Evolutionary conservation across 2,888 invertebrate species (phyloP).

Genomic region (Lordiphosa fenestrarum): DNA sequence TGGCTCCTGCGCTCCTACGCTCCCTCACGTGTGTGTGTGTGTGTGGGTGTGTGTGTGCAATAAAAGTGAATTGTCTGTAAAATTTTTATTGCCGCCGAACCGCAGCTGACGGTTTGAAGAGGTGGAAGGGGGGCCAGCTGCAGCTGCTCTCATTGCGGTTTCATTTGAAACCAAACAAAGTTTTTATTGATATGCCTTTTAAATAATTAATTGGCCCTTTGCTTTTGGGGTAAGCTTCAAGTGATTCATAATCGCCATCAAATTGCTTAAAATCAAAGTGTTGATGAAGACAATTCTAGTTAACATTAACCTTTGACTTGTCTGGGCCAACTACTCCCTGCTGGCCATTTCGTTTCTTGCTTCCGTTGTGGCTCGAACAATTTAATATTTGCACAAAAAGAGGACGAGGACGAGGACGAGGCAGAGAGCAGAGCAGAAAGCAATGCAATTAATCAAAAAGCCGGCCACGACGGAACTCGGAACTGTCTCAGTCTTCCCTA

Average conservation of each 20-base stretch:
- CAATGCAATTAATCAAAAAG: slow-evolving; percentile 65
- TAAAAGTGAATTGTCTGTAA: slow-evolving; percentile 63
- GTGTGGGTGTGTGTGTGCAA: slow-evolving; percentile 21
- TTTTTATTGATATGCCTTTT: slow-evolving; percentile 20
- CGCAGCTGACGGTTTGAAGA: slow-evolving; percentile 20
- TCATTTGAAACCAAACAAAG: slow-evolving; percentile 28
- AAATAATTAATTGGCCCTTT: slow-evolving; percentile 30
- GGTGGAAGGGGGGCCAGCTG: neutral
- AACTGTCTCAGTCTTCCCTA: slow-evolving; percentile 4
- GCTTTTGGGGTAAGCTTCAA: neutral
- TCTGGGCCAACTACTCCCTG: no score
- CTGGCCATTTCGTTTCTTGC: slow-evolving; percentile 4
- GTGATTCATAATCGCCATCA: no score
- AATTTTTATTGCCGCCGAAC: slow-evolving; percentile 42
- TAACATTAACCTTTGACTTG: neutral
- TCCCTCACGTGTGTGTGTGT: neutral
- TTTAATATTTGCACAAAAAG: slow-evolving; percentile 38
- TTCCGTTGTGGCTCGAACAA: slow-evolving; percentile 30
- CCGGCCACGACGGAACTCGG: slow-evolving; percentile 21
- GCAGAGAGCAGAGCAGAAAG: neutral
- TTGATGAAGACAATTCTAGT: no score
- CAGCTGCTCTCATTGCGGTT: slow-evolving; percentile 22
- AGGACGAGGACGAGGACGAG: neutral
- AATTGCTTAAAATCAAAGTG: no score
- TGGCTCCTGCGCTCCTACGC: neutral